A percentile compares a stretch with the other conserved stretches of the same genome.
These are phyloP conservation scores for Archips xylosteana DNA, from an alignment of 2,888 invertebrate species.

Conservation along the genomic window DNA sequence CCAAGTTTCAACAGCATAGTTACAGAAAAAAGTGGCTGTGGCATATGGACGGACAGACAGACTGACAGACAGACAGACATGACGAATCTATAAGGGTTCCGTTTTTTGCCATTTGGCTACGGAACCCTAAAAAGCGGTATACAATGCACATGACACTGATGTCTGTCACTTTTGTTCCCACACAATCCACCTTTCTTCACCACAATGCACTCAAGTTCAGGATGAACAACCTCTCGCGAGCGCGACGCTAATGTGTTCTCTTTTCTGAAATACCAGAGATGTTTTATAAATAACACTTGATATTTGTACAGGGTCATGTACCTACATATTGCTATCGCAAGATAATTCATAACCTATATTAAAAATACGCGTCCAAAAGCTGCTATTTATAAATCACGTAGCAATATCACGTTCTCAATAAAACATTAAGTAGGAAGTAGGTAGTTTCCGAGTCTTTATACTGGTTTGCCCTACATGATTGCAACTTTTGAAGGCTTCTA, in stretches of 20 bases:
- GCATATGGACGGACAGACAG: too few species aligned
- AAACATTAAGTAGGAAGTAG: background rate
- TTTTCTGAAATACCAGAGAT: background rate
- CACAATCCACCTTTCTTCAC: slow-evolving; percentile 7
- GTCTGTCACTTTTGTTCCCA: background rate
- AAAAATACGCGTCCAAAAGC: background rate
- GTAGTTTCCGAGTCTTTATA: slow-evolving; percentile 16
- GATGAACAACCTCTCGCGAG: slow-evolving; percentile 17
- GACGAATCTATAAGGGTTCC: too few species aligned
- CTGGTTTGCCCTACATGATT: slow-evolving; percentile 19
- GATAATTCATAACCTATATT: background rate
- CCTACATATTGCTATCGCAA: background rate
- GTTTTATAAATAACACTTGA: slow-evolving; percentile 1
- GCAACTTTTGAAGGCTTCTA: slow-evolving; percentile 27
- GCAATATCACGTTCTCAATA: background rate
- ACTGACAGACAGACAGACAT: too few species aligned
- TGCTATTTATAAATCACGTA: background rate
- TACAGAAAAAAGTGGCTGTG: too few species aligned
- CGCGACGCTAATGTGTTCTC: slow-evolving; percentile 18
- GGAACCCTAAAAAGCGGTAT: too few species aligned
- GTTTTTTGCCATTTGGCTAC: too few species aligned
- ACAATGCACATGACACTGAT: slow-evolving; percentile 12
- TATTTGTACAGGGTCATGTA: background rate
- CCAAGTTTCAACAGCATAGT: too few species aligned
- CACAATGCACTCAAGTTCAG: slow-evolving; percentile 7